Evolutionary conservation across 2,888 invertebrate genomes (phyloP), one percentile per base, ranked within the genome.

Genomic region (Megalurothrips usitatus): DNA sequence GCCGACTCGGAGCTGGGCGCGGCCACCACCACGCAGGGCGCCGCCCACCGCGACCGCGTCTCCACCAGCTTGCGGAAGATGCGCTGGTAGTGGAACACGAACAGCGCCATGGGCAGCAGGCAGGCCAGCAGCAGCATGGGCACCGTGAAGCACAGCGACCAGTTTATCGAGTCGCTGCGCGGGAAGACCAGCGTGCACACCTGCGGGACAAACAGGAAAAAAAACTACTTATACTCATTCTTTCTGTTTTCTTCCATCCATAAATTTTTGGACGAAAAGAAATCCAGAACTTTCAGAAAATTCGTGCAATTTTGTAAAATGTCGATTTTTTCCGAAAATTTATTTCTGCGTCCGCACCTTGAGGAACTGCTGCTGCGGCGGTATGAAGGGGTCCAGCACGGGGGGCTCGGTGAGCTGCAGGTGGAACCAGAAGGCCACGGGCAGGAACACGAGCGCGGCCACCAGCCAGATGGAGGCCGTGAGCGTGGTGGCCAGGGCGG

Each of bases 161-260:
- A 86, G 84, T 88, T 88, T 68, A 90, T 85, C 19, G 86, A 84
- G 58, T 88, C 87, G 75, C 87, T 88, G 81, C 86, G 86, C 9
- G 90, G 90, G 84, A 90, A 90, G n/a, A 90, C 87, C 49, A 90
- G 85, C 2, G 90, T 90, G 85, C 90, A 90, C 80, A 90, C 87
- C 43, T 86, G 86, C 34, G n/a, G n/a, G n/a, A n/a, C n/a, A n/a
- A n/a, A n/a, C n/a, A n/a, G n/a, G n/a, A n/a, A n/a, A n/a, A n/a
- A n/a, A n/a, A n/a, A n/a, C n/a, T n/a, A n/a, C n/a, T n/a, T n/a
- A n/a, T n/a, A n/a, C n/a, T n/a, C n/a, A n/a, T n/a, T n/a, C n/a
- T n/a, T n/a, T n/a, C n/a, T n/a, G n/a, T n/a, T n/a, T n/a, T n/a
- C n/a, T n/a, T n/a, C n/a, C n/a, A n/a, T n/a, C n/a, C n/a, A n/a